Evolutionary conservation across 2,797 vertebrate species (phyloP).

Genomic region (Sebastes itinus): DNA sequence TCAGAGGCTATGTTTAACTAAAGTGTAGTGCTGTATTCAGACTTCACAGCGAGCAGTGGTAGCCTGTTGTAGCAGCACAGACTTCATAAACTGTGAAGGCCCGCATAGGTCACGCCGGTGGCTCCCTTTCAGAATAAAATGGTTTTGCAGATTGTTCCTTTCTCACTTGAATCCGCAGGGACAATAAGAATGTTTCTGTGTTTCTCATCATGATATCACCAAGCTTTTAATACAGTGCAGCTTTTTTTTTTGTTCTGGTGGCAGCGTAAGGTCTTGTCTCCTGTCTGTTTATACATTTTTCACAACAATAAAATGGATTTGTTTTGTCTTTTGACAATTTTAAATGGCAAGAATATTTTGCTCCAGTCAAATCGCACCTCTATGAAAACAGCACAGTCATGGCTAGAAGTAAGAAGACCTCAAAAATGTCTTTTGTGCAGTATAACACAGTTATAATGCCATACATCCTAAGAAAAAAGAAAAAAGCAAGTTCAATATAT

Average conservation of each 20-base stretch:
- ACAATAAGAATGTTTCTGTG: slow-evolving; percentile 41
- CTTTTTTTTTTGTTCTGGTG: neutral
- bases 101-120: neutral
- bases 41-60: neutral
- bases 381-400: no score
- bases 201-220: slow-evolving; percentile 50
- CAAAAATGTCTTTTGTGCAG: no score
- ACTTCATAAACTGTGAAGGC: neutral
- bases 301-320: neutral
- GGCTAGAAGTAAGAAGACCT: no score
- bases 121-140: slow-evolving; percentile 29
- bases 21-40: neutral
- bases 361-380: no score
- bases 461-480: no score
- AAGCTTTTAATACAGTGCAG: slow-evolving; percentile 17
- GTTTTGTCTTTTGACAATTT: neutral
- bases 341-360: neutral
- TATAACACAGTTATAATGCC: no score
- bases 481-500: no score
- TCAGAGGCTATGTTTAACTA: neutral
- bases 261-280: neutral
- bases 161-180: slow-evolving; percentile 32
- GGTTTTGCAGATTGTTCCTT: slow-evolving; percentile 29
- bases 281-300: neutral
- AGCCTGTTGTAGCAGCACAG: neutral